Percentiles rank a stretch among this genome's conserved stretches.
Conservation (phyloP, 2,113 vertebrate species). For the Agapornis roseicollis region DNA sequence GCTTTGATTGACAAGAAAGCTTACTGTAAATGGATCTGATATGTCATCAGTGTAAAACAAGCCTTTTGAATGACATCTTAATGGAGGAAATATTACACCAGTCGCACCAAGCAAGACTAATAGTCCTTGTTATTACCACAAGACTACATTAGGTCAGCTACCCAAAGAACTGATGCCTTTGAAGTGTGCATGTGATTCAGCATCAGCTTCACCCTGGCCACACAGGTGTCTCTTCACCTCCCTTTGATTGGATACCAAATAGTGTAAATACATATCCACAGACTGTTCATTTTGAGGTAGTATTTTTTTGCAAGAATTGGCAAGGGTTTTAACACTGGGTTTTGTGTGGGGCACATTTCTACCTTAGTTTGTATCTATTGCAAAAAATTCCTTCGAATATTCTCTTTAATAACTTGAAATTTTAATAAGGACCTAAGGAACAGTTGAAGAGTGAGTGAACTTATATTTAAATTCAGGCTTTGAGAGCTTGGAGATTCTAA, state of each 20-base stretch:
- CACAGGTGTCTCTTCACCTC: background rate
- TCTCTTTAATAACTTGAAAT: conserved; percentile 80
- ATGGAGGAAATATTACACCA: background rate
- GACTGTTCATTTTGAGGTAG: conserved; percentile 44
- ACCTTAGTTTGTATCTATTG: conserved; percentile 68
- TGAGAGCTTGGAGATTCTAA: conserved; percentile 77
- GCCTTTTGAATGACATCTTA: conserved; percentile 16
- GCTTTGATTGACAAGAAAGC: conserved; percentile 54
- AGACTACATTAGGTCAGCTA: background rate
- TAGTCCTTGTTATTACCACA: background rate
- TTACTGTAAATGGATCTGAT: conserved; percentile 42
- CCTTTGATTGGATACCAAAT: background rate
- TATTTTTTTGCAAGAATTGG: conserved; percentile 52
- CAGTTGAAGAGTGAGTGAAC: conserved; percentile 77
- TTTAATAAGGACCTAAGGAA: conserved; percentile 83
- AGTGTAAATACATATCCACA: background rate
- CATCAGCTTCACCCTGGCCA: background rate
- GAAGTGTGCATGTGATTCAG: background rate
- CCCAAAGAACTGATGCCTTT: background rate
- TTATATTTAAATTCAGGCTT: conserved; percentile 82
- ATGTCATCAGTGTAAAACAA: conserved; percentile 32
- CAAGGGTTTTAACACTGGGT: conserved; percentile 49
- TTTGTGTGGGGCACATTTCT: conserved; percentile 52
- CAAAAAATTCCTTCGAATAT: conserved; percentile 50
- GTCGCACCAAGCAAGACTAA: background rate